These are phyloP conservation scores for Lydus trimaculatus DNA, from an alignment of 2,888 invertebrate species.

Conservation along the genomic window DNA sequence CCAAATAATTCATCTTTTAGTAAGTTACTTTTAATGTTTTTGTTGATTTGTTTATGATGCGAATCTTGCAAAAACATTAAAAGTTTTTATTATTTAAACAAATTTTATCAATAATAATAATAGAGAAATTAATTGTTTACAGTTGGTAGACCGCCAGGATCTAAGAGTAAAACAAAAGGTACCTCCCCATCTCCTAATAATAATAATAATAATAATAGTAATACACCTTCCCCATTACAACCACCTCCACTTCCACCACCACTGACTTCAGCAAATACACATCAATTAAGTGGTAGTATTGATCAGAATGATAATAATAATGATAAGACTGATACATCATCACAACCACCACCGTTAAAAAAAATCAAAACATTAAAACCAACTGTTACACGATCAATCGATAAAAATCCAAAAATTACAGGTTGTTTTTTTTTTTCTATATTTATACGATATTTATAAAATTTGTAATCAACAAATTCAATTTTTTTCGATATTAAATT, in stretches of 20 bases:
- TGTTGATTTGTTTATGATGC: constrained; percentile 14
- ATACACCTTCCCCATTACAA: constrained; percentile 39
- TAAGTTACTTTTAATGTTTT: constrained; percentile 33
- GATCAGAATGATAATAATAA: constrained; percentile 33
- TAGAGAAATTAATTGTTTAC: constrained; percentile 31
- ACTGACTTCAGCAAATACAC: constrained; percentile 30
- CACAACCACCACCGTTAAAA: constrained; percentile 34
- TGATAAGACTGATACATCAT: constrained; percentile 24
- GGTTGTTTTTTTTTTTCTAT: neutral
- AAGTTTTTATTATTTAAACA: constrained; percentile 28
- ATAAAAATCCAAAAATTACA: constrained; percentile 11
- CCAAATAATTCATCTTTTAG: constrained; percentile 29
- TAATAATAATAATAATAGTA: no score
- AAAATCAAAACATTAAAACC: constrained; percentile 47
- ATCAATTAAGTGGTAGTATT: neutral
- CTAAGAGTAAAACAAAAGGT: constrained; percentile 49
- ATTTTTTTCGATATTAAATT: neutral
- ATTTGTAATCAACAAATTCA: no score
- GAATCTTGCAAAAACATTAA: constrained; percentile 15
- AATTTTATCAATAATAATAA: neutral
- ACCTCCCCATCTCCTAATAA: constrained; percentile 28
- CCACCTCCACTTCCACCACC: constrained; percentile 42
- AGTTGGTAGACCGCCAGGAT: constrained; percentile 64
- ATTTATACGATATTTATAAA: neutral
- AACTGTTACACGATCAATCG: constrained; percentile 21